phyloP scores from a whole-genome alignment of 2,888 invertebrate species.

The Lottia scabra region DNA sequence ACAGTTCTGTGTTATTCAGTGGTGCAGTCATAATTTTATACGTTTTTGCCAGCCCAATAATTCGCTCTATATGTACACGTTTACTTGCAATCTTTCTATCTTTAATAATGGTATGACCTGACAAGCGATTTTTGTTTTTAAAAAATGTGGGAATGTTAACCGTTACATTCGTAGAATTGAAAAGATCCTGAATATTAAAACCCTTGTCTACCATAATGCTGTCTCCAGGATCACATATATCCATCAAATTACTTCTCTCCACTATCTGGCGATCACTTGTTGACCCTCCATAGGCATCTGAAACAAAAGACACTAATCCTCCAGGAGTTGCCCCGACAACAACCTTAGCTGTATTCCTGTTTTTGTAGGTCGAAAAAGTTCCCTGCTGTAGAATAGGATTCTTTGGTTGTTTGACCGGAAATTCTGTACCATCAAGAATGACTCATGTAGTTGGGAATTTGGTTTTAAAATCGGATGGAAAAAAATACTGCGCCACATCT shows the following conservation, averaged over 20 bases:
- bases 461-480: slow-evolving; percentile 19
- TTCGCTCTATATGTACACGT: slow-evolving; percentile 30
- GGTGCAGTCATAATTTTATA: slow-evolving; percentile 11
- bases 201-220: slow-evolving; percentile 37
- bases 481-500: slow-evolving; percentile 12
- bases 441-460: slow-evolving; percentile 18
- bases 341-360: slow-evolving; percentile 33
- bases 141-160: slow-evolving; percentile 39
- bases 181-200: slow-evolving; percentile 39
- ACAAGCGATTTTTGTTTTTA: slow-evolving; percentile 31
- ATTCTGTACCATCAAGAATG: slow-evolving; percentile 12
- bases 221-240: slow-evolving; percentile 30
- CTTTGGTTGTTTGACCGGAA: slow-evolving; percentile 18
- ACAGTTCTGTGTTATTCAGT: slow-evolving; percentile 4
- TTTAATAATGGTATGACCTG: slow-evolving; percentile 22
- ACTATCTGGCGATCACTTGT: slow-evolving; percentile 40
- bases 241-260: slow-evolving; percentile 25
- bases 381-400: slow-evolving; percentile 15
- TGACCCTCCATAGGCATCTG: slow-evolving; percentile 30
- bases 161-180: slow-evolving; percentile 23
- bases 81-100: slow-evolving; percentile 38
- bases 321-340: slow-evolving; percentile 35
- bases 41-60: slow-evolving; percentile 16
- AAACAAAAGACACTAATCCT: slow-evolving; percentile 28
- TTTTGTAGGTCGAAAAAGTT: slow-evolving; percentile 18